phyloP scores from a whole-genome alignment of 2,888 invertebrate genomes.

The Drosophila leonis region DNA sequence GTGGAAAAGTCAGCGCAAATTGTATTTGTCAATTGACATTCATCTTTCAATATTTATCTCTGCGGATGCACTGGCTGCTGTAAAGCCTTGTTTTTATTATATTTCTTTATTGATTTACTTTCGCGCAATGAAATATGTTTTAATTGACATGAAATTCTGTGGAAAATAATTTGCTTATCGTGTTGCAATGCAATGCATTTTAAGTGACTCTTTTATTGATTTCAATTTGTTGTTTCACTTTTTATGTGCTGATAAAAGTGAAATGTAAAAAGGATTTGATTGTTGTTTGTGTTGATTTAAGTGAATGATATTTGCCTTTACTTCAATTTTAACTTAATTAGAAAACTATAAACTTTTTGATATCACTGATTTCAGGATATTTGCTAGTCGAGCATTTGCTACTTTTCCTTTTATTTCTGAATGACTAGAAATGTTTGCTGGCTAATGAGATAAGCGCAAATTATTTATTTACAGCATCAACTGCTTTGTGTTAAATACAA shows the following conservation, averaged over 20 bases:
- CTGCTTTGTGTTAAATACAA: background rate
- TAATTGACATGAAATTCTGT: slow-evolving; percentile 26
- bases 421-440: background rate
- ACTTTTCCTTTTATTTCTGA: background rate
- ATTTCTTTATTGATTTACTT: background rate
- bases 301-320: background rate
- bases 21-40: slow-evolving; percentile 21
- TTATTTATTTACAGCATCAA: background rate
- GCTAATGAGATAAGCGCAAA: background rate
- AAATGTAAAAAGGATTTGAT: no score
- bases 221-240: background rate
- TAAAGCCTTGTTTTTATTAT: background rate
- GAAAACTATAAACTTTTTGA: background rate
- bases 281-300: background rate
- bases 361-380: background rate
- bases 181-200: slow-evolving; percentile 8
- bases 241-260: background rate
- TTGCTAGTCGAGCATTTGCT: background rate
- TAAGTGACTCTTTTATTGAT: slow-evolving; percentile 2
- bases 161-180: background rate
- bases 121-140: slow-evolving; percentile 17
- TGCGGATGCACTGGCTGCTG: background rate
- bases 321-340: background rate
- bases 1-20: slow-evolving; percentile 7
- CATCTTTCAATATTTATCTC: background rate